phyloP scores from a whole-genome alignment of 2,888 invertebrate species.

The Patella caerulea region DNA sequence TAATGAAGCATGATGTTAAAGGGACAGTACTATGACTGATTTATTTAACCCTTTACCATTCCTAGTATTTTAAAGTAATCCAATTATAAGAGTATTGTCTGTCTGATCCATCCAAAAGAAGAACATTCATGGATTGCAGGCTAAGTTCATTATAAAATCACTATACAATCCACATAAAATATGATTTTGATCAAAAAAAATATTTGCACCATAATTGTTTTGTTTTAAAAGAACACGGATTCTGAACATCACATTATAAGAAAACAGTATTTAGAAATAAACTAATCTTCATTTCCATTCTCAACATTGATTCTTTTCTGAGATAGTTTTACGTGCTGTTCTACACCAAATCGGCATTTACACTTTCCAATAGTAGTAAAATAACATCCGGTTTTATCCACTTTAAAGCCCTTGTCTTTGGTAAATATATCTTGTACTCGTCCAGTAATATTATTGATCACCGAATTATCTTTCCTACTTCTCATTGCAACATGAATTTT shows the following conservation, averaged over 20 bases:
- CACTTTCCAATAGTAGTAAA: constrained; percentile 67
- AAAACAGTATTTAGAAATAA: not conserved
- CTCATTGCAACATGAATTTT: constrained; percentile 66
- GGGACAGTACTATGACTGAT: no score
- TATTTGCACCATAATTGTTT: no score
- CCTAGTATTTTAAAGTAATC: no score
- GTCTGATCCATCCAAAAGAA: no score
- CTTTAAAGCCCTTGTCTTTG: constrained; percentile 54
- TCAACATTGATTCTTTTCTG: constrained; percentile 39
- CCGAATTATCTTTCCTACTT: constrained; percentile 67
- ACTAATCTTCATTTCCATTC: not conserved
- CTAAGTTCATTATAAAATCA: no score
- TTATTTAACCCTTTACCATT: no score
- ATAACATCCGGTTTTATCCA: constrained; percentile 52
- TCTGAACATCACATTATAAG: not conserved
- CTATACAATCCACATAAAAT: no score
- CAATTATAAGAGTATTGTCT: no score
- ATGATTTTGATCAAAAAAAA: no score
- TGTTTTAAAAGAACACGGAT: no score
- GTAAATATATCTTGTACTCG: constrained; percentile 66
- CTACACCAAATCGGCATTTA: constrained; percentile 71
- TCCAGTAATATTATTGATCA: constrained; percentile 66
- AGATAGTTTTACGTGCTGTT: constrained; percentile 69
- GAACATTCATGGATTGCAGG: no score
- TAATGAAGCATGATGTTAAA: no score